Conservation (phyloP, 2,113 vertebrate species). For the Machaerirhynchus nigripectus region DNA sequence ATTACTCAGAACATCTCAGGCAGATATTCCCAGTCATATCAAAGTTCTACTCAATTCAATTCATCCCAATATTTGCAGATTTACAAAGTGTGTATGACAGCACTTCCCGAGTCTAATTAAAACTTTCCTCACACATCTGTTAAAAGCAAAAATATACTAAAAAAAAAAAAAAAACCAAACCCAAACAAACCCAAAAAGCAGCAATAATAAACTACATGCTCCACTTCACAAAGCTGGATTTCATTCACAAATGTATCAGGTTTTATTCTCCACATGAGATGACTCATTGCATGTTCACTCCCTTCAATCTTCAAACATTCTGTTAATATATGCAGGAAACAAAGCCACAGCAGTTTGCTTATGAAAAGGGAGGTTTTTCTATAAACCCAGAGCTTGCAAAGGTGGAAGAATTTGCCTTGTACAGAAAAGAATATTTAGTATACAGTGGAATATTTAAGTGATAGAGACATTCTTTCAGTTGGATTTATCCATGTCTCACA, state of each 20-base stretch:
- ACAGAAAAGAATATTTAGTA: neutral
- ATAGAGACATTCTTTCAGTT: neutral
- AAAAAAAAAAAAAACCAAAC: neutral
- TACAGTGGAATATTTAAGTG: neutral
- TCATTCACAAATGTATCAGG: slow-evolving; percentile 17
- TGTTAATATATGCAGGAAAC: neutral
- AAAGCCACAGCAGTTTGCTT: neutral
- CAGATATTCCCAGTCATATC: neutral
- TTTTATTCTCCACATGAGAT: neutral
- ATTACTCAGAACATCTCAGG: neutral
- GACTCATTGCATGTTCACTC: neutral
- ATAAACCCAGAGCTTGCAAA: neutral
- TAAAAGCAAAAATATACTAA: neutral
- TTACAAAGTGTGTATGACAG: neutral
- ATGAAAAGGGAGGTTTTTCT: neutral
- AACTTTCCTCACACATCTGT: neutral
- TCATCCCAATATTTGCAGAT: neutral
- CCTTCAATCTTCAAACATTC: neutral
- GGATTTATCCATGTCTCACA: neutral
- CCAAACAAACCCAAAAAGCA: neutral
- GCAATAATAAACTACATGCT: neutral
- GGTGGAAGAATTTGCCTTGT: neutral
- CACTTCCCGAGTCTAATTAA: neutral
- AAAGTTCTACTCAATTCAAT: neutral
- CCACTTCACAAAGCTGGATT: neutral